Evolutionary conservation across 2,888 invertebrate species (phyloP).

Genomic region (Agriopis leucophaearia): DNA sequence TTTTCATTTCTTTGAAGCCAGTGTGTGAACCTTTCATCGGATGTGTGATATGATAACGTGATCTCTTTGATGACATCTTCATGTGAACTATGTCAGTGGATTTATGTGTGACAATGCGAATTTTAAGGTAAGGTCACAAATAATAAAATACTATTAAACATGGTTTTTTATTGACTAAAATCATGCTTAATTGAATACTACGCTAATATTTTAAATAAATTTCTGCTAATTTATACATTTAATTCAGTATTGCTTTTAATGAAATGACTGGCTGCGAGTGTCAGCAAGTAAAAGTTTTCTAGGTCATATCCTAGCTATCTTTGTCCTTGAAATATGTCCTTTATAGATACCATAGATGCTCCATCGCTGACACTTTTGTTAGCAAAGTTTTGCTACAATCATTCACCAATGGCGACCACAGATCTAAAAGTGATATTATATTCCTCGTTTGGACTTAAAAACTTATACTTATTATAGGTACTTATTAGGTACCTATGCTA

Average conservation of each 20-base stretch:
- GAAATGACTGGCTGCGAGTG: not conserved
- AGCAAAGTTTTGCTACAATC: not conserved
- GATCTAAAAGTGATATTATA: not conserved
- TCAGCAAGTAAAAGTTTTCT: not conserved
- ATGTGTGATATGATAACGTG: constrained; percentile 55
- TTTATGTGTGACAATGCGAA: constrained; percentile 19
- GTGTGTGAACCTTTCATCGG: constrained; percentile 57
- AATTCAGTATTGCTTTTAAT: not conserved
- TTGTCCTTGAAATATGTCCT: constrained; percentile 8
- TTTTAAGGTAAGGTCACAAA: constrained; percentile 19
- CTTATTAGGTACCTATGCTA: no score
- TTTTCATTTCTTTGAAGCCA: constrained; percentile 57
- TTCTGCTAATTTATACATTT: not conserved
- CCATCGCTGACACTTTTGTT: not conserved
- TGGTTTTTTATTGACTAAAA: not conserved
- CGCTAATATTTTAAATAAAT: not conserved
- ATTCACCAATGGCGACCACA: not conserved
- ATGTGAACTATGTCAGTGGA: constrained; percentile 25
- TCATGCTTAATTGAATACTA: no score
- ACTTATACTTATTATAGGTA: no score
- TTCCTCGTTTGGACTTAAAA: not conserved
- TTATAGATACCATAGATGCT: not conserved
- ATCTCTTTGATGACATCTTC: constrained; percentile 51
- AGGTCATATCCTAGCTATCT: not conserved
- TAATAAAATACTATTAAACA: not conserved